Base-by-base conservation (phyloP, 2,113 vertebrate genomes). In the Hippocampus guttulatus region DNA sequence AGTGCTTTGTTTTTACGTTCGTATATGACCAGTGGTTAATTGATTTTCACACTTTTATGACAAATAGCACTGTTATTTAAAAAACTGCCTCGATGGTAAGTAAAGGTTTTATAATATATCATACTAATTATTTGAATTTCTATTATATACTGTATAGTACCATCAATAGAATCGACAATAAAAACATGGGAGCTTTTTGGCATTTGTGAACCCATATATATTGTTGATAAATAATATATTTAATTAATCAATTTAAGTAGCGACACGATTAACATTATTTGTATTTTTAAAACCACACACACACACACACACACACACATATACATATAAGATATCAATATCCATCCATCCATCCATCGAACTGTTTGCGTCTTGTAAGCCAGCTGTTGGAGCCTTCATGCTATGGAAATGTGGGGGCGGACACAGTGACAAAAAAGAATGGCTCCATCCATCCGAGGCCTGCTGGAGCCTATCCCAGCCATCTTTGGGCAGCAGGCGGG, bases 301-400 rank as follows among this genome's bases (percentile, higher is more conserved):
- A 30, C 30, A n/a, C n/a, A n/a, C 30, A 33, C 30, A 33, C 30
- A 3, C 30, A 33, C 30, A 30, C 30, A 33, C 30, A 33, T 33
- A 33, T 33, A 33, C 30, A 30, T 30, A 30, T n/a, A n/a, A n/a
- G n/a, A 27, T 33, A 33, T 33, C 30, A 33, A 33, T 33, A 33
- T 33, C 30, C 30, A 33, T 33, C 25, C 25, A 33, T 33, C 30
- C 30, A 33, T 33, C 30, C 89, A 85, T 89, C 84, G 88, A 90
- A 92, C 77, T 89, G 89, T 92, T 90, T 86, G 90, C 87, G 77
- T 86, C 76, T 92, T 92, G 89, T 91, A 75, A 73, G 88, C 87
- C 92, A 88, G 82, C 79, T 84, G 84, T 81, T 91, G 87, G 67
- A 88, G 82, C 75, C 83, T 88, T 90, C 87, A 84, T 90, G 90